Conservation (phyloP, 2,888 invertebrate genomes). For the Ormyrus rosae region DNA sequence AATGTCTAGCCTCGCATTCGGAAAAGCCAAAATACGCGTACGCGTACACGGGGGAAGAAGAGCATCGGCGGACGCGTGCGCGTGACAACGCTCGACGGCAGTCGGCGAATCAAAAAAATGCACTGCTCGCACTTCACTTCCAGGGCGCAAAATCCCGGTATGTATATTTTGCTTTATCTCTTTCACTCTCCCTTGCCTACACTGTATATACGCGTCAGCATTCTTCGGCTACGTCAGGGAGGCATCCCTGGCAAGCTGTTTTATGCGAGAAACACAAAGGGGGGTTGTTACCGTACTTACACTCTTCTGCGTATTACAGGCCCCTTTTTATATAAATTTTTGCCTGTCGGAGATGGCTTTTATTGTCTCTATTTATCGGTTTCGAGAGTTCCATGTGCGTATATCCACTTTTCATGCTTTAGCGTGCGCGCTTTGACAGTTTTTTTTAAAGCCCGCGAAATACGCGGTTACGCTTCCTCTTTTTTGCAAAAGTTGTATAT, state of each 20-base stretch:
- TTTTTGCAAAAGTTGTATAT: conserved; percentile 10
- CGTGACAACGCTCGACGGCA: conserved; percentile 6
- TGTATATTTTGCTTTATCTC: background rate
- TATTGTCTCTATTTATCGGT: conserved; percentile 43
- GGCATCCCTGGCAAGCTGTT: background rate
- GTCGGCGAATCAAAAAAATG: background rate
- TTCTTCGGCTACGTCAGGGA: background rate
- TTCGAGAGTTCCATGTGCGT: background rate
- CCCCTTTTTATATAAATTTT: background rate
- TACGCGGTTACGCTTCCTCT: background rate
- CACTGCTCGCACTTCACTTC: background rate
- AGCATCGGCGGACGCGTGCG: conserved; percentile 1
- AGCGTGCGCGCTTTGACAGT: conserved; percentile 19
- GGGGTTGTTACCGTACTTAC: background rate
- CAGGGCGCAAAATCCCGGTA: background rate
- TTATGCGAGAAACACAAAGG: background rate
- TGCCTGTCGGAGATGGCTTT: conserved; percentile 6
- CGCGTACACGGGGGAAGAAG: background rate
- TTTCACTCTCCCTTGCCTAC: background rate
- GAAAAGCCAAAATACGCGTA: conserved; percentile 6
- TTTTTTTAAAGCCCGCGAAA: conserved; percentile 33
- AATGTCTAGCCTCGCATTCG: conserved; percentile 36
- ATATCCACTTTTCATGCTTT: conserved; percentile 17
- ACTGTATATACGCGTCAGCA: background rate
- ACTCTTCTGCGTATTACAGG: background rate